phyloP scores from a whole-genome alignment of 2,888 invertebrate species.

The Cloeon dipterum region DNA sequence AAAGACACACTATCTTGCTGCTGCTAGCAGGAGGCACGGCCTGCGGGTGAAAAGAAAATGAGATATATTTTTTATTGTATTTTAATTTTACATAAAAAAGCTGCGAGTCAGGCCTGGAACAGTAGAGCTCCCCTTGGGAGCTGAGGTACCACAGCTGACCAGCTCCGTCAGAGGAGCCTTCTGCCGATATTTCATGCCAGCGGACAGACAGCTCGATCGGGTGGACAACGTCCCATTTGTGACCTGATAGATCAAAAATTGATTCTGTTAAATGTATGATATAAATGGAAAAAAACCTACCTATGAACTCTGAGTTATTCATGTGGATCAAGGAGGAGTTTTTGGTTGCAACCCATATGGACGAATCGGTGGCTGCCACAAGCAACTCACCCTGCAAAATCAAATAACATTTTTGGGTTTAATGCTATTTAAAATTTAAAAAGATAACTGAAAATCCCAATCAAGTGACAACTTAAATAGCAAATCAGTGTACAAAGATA shows the following conservation, averaged over 20 bases:
- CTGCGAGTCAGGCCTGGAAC: constrained; percentile 13
- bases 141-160: constrained; percentile 20
- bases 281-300: constrained; percentile 9
- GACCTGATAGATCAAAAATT: constrained; percentile 8
- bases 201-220: not conserved
- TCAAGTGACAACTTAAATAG: no score
- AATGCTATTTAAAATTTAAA: no score
- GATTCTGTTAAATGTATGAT: no score
- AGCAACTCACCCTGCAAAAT: constrained; percentile 6
- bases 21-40: constrained; percentile 9
- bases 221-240: constrained; percentile 9
- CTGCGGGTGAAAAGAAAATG: constrained; percentile 2
- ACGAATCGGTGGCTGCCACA: constrained; percentile 8
- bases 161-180: constrained; percentile 13
- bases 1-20: constrained; percentile 13
- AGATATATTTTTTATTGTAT: not conserved
- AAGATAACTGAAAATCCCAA: no score
- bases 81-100: constrained; percentile 8
- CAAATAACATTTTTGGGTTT: no score
- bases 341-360: constrained; percentile 11
- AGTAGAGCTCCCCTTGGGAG: constrained; percentile 17
- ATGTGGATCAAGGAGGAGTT: constrained; percentile 10
- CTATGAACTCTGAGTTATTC: constrained; percentile 11
- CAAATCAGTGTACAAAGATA: no score
- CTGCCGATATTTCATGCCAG: constrained; percentile 9